Evolutionary conservation across 2,888 invertebrate species (phyloP), one percentile per base, ranked within the genome.

Genomic region (Blomia tropicalis): DNA sequence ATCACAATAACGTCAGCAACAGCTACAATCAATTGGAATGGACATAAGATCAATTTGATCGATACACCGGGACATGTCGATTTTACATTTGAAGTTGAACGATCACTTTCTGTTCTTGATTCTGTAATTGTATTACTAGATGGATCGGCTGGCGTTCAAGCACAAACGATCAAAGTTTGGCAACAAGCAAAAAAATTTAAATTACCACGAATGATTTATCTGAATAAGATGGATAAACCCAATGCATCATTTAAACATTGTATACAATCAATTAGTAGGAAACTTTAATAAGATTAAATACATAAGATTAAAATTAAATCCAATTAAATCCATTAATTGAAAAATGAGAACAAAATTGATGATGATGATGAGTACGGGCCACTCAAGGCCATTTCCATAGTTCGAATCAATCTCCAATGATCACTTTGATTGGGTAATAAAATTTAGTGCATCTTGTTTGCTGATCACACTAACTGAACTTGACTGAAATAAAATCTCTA

Each of bases 41-140:
- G 81, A 29, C 80, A 85, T 70, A 76, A 77, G 67, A 77, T 96
- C 68, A 98, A 98, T 77, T 77, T 98, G 43, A 85, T 98, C 61
- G 98, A 98, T 73, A 98, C 98, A 0, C 98, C 98, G 0, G 98
- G 96, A 43, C 93, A 93, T 73, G 92, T 93, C 59, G 93, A 93
- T 76, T 93, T 93, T 72, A 91, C 91, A 1, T 87, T 93, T 83
- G 93, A 96, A 76, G 98, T 98, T 14, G 96, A 98, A 70, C 86
- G 96, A 73, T 85, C 90, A 11, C 76, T 98, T 0, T 81, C 87
- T 59, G 92, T 93, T 0, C 77, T 98, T 43, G 98, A 99, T 73
- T 95, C 93, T 32, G 90, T 87, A 47, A 80, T 98, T 19, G 80
- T 91, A 0, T 83, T 98, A 4, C 74, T 98, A 11, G 96, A 98